Base-by-base conservation (phyloP, 1,140 invertebrate species). In the Macrotrachela quadricornifera region DNA sequence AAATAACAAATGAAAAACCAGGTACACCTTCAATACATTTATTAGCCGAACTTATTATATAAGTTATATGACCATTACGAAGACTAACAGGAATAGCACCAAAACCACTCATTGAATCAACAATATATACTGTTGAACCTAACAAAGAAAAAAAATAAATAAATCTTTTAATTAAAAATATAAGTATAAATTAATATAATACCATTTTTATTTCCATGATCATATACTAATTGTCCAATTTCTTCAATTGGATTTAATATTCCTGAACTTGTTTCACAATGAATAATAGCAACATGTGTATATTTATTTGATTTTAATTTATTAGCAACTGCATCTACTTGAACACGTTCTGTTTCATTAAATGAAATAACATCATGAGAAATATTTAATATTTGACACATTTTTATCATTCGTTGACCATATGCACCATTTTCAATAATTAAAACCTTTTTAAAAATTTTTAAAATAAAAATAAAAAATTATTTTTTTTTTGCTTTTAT, bases 51-150 rank as follows among this genome's bases (percentile, higher is more conserved):
- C 66, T 73, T 50, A 74, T 67, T 16, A 74, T 48, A 58, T 66
- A 72, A 58, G 74, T 71, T 8, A 71, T 60, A 4, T 57, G 43
- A 18, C 55, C 56, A 10, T 44, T 53, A 1, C 60, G 52, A 12
- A 72, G 49, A 53, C 72, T 63, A 10, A 71, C 41, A 9, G 66
- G 66, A n/a, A 73, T 61, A 10, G 70, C 73, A 37, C 72, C 73
- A 63, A 75, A 74, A 56, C 68, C 71, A 54, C 72, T 74, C 71
- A 75, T 74, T n/a, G 69, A 71, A 64, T 75, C 73, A 15, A 75
- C 71, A 59, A 74, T 64, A 56, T 62, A 73, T 10, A 59, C 21
- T 4, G 21, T 54, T 12, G 65, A 56, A 18, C 62, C 64, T 68
- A 55, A 15, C 59, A 58, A 14, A 45, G 13, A n/a, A n/a, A n/a